phyloP scores from a whole-genome alignment of 2,888 invertebrate genomes.

The Spialia ferax region DNA sequence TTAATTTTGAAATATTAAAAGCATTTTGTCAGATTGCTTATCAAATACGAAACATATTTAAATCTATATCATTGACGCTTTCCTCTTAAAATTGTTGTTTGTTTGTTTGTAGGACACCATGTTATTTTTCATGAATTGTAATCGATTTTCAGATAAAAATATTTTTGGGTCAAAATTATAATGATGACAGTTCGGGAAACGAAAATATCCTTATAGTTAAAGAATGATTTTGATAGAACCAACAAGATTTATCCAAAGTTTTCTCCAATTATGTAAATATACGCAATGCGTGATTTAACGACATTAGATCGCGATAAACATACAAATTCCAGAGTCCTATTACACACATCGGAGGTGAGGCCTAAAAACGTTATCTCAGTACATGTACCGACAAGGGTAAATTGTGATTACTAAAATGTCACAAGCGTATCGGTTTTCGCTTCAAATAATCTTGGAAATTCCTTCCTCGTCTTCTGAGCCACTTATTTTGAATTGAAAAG shows the following conservation, averaged over 20 bases:
- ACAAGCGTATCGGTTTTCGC: constrained; percentile 17
- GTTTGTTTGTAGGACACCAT: too few species aligned
- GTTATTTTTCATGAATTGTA: too few species aligned
- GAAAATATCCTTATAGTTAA: background rate
- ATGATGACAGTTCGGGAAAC: background rate
- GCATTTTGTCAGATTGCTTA: too few species aligned
- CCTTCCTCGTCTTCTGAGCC: background rate
- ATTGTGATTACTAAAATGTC: constrained; percentile 15
- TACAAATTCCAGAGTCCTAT: background rate
- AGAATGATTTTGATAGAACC: background rate
- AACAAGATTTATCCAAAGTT: background rate
- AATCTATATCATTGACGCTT: too few species aligned
- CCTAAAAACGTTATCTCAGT: constrained; percentile 23
- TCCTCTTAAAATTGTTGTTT: too few species aligned
- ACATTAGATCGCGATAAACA: constrained; percentile 6
- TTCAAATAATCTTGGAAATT: constrained; percentile 5
- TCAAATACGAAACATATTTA: too few species aligned
- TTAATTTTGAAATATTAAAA: too few species aligned
- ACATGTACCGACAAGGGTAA: constrained; percentile 8
- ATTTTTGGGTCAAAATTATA: too few species aligned
- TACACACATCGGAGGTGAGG: constrained; percentile 14
- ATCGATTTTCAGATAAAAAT: too few species aligned
- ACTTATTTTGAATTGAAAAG: background rate
- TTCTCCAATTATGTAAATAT: background rate
- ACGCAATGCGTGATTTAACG: constrained; percentile 1